These are phyloP conservation scores for Amblyornis subalaris DNA, from an alignment of 2,113 vertebrate species.

Conservation along the genomic window DNA sequence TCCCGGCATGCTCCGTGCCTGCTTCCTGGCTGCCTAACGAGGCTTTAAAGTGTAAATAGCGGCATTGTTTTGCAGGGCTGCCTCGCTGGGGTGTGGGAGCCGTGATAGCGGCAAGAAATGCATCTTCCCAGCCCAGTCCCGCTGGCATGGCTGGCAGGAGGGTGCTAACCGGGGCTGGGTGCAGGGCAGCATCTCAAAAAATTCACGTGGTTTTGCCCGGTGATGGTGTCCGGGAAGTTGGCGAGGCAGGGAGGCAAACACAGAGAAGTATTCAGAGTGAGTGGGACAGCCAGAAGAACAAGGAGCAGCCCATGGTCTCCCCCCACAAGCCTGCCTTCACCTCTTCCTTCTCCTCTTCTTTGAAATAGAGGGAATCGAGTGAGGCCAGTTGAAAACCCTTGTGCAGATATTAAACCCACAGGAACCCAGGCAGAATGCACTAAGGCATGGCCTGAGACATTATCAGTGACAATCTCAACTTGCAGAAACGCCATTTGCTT, in stretches of 20 bases:
- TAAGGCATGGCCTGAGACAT: not conserved
- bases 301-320: rapidly evolving
- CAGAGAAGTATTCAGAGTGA: not conserved
- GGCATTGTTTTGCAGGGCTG: slow-evolving; percentile 43
- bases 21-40: slow-evolving; percentile 37
- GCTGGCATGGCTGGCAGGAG: not conserved
- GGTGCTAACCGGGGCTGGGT: not conserved
- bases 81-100: not conserved
- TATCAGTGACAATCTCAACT: not conserved
- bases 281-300: not conserved
- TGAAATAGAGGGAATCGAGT: not conserved
- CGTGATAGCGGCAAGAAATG: not conserved
- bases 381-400: rapidly evolving
- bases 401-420: not conserved
- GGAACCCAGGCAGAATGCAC: not conserved
- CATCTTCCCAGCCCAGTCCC: not conserved
- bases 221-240: not conserved
- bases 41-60: slow-evolving; percentile 55
- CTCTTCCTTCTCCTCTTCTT: not conserved
- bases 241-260: not conserved
- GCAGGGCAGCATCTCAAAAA: not conserved
- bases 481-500: not conserved
- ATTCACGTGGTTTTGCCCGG: not conserved
- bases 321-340: not conserved
- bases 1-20: slow-evolving; percentile 37